A percentile compares a stretch with the other conserved stretches of the same genome.
Conservation (phyloP, 2,888 invertebrate species). For the Caenorhabditis zanzibari region DNA sequence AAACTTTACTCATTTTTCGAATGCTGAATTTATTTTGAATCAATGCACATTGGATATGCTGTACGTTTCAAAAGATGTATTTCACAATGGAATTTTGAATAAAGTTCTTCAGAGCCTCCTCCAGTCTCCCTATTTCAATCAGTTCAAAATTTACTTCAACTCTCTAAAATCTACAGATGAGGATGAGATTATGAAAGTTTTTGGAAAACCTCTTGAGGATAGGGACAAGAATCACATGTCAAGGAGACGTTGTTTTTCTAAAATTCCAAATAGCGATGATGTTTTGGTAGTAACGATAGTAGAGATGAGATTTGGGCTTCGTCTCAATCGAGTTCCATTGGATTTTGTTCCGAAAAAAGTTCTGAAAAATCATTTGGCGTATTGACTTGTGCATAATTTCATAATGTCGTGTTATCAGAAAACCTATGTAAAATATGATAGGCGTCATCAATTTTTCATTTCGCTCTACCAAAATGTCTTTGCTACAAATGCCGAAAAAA, state of each 20-base stretch:
- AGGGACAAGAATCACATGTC: not conserved
- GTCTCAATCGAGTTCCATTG: not conserved
- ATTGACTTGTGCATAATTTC: not conserved
- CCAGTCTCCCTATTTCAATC: not conserved
- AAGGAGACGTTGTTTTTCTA: not conserved
- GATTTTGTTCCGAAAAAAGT: not conserved
- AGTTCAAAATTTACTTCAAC: not conserved
- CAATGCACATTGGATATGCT: not conserved
- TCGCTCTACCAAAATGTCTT: not conserved
- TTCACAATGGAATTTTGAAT: not conserved
- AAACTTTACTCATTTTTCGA: conserved; percentile 3
- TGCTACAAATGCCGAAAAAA: not conserved
- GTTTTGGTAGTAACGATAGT: not conserved
- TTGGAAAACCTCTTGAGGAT: not conserved
- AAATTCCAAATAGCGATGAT: not conserved
- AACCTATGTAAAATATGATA: too few species aligned
- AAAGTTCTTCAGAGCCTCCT: not conserved
- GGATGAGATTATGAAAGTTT: not conserved
- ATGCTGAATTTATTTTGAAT: not conserved
- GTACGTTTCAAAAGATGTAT: not conserved
- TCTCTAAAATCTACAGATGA: not conserved
- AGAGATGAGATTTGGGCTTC: not conserved
- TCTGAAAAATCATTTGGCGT: not conserved
- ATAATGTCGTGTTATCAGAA: too few species aligned
- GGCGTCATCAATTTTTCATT: too few species aligned